Conservation (phyloP, 2,797 vertebrate genomes). For the Tenualosa ilisha region DNA sequence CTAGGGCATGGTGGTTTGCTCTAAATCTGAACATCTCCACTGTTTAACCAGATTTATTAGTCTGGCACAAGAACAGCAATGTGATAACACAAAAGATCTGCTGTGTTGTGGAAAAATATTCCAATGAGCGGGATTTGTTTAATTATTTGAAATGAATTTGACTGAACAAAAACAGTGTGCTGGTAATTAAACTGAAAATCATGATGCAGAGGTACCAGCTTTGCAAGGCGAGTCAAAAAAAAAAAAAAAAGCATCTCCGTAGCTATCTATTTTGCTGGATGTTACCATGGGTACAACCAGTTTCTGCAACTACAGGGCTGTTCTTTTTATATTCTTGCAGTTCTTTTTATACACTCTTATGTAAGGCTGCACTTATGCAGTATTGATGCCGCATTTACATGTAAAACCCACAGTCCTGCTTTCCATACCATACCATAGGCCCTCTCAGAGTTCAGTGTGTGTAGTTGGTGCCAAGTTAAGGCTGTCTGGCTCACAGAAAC, state of each 20-base stretch:
- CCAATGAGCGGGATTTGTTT: neutral
- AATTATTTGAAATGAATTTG: neutral
- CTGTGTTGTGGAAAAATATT: neutral
- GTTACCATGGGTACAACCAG: constrained; percentile 19
- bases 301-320: constrained; percentile 5
- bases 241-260: neutral
- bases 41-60: neutral
- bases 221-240: neutral
- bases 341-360: constrained; percentile 15
- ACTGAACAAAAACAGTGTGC: neutral
- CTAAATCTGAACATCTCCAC: neutral
- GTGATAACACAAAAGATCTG: too few species aligned
- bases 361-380: neutral
- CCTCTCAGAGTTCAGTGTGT: neutral
- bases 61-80: neutral
- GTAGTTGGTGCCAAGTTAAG: neutral
- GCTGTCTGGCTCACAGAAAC: neutral
- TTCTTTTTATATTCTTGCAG: neutral
- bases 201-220: neutral
- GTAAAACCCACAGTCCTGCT: neutral
- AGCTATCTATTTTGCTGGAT: neutral
- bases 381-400: constrained; percentile 9
- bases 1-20: neutral
- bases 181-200: neutral
- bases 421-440: neutral